Percentiles rank a stretch among this genome's conserved stretches.
phyloP scores from a whole-genome alignment of 2,888 invertebrate genomes.

The Podabrus alpinus region DNA sequence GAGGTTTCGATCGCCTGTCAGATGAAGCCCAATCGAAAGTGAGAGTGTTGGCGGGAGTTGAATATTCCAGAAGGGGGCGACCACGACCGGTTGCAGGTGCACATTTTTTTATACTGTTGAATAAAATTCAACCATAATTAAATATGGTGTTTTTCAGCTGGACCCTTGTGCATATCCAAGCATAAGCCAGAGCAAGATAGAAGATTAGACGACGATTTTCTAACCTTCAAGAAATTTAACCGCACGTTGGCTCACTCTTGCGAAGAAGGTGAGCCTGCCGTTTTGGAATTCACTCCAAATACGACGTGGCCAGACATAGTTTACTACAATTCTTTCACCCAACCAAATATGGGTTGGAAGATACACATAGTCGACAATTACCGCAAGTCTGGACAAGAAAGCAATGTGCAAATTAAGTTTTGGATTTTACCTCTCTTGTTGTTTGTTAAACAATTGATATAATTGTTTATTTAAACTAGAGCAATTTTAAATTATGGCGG shows the following conservation, averaged over 20 bases:
- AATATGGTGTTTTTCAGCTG: no score
- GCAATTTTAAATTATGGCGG: neutral
- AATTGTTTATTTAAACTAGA: conserved; percentile 43
- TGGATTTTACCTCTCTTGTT: conserved; percentile 26
- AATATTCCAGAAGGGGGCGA: conserved; percentile 79
- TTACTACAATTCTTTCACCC: conserved; percentile 92
- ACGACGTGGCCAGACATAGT: conserved; percentile 89
- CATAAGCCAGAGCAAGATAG: conserved; percentile 70
- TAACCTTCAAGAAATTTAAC: conserved; percentile 83
- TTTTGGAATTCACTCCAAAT: conserved; percentile 82
- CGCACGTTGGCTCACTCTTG: conserved; percentile 74
- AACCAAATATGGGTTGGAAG: conserved; percentile 94
- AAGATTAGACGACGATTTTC: conserved; percentile 77
- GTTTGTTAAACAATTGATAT: conserved; percentile 45
- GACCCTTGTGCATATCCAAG: conserved; percentile 76
- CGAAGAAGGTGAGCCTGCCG: conserved; percentile 70
- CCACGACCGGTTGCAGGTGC: conserved; percentile 76
- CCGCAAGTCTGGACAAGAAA: conserved; percentile 45
- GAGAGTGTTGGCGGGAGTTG: conserved; percentile 78
- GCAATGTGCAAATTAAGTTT: conserved; percentile 18
- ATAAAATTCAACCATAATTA: no score
- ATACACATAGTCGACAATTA: conserved; percentile 87
- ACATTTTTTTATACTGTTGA: no score
- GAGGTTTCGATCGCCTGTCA: conserved; percentile 77
- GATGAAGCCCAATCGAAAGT: conserved; percentile 72